phyloP scores from a whole-genome alignment of 2,888 invertebrate genomes.

The Aradus depressus region DNA sequence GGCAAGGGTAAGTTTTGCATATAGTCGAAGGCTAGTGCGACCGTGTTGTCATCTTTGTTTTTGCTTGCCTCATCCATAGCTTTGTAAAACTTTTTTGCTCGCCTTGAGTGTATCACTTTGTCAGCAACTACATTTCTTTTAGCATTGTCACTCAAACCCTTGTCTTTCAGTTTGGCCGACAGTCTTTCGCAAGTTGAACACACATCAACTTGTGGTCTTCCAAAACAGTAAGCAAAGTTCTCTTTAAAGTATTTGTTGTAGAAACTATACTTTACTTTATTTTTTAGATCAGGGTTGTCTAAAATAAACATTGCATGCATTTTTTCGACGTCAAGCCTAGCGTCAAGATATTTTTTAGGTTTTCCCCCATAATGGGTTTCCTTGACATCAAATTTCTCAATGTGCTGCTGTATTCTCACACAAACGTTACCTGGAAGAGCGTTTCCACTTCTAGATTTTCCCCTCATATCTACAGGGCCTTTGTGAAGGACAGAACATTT shows the following conservation, averaged over 20 bases:
- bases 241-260: conserved; percentile 29
- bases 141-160: conserved; percentile 25
- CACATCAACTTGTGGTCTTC: conserved; percentile 30
- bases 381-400: conserved; percentile 20
- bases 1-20: conserved; percentile 20
- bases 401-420: conserved; percentile 13
- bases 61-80: conserved; percentile 16
- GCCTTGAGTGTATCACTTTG: conserved; percentile 25
- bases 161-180: conserved; percentile 26
- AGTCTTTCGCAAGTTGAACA: conserved; percentile 28
- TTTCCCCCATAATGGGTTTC: conserved; percentile 28
- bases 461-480: conserved; percentile 24
- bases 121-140: conserved; percentile 27
- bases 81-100: conserved; percentile 30
- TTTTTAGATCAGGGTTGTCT: conserved; percentile 27
- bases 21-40: conserved; percentile 25
- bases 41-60: conserved; percentile 21
- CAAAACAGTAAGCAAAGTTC: conserved; percentile 30
- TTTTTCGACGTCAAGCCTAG: conserved; percentile 28
- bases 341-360: conserved; percentile 28
- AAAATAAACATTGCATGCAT: conserved; percentile 30
- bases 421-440: conserved; percentile 18
- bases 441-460: conserved; percentile 25
- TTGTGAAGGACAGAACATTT: conserved; percentile 16
- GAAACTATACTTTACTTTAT: conserved; percentile 30